Evolutionary conservation across 1,140 invertebrate genomes (phyloP).

Genomic region (Armadillidium nasatum): DNA sequence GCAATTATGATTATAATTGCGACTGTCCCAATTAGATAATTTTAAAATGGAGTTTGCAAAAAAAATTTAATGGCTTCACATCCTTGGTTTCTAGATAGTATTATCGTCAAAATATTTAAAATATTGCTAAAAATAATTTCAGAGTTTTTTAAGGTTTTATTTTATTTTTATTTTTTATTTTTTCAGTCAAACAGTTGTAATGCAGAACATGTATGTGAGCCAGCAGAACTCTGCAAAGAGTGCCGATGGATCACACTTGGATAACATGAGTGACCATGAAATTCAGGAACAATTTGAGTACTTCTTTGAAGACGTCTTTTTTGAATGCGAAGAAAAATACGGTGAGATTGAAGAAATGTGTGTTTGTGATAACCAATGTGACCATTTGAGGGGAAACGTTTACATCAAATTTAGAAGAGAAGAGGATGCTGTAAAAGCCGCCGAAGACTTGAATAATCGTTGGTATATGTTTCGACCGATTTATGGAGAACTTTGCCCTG

Average conservation of each 20-base stretch:
- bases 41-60: too few species aligned
- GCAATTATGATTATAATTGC: too few species aligned
- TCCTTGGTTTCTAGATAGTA: background rate
- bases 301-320: conserved; percentile 44
- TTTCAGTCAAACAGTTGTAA: conserved; percentile 42
- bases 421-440: conserved; percentile 43
- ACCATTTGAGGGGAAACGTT: conserved; percentile 42
- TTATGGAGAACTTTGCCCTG: conserved; percentile 42
- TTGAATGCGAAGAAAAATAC: conserved; percentile 44
- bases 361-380: conserved; percentile 43
- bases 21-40: too few species aligned
- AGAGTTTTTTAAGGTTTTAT: background rate
- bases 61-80: background rate
- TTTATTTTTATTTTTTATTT: too few species aligned
- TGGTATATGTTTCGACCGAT: conserved; percentile 45
- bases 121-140: too few species aligned
- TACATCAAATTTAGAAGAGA: conserved; percentile 44
- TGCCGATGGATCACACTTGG: conserved; percentile 41
- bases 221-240: conserved; percentile 43
- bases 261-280: conserved; percentile 45
- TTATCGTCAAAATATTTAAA: background rate
- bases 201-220: conserved; percentile 45
- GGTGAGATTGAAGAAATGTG: conserved; percentile 44
- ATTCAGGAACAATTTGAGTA: conserved; percentile 45
- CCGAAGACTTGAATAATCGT: conserved; percentile 43